Conservation (phyloP, 2,113 vertebrate genomes). For the Bubo blakistoni region DNA sequence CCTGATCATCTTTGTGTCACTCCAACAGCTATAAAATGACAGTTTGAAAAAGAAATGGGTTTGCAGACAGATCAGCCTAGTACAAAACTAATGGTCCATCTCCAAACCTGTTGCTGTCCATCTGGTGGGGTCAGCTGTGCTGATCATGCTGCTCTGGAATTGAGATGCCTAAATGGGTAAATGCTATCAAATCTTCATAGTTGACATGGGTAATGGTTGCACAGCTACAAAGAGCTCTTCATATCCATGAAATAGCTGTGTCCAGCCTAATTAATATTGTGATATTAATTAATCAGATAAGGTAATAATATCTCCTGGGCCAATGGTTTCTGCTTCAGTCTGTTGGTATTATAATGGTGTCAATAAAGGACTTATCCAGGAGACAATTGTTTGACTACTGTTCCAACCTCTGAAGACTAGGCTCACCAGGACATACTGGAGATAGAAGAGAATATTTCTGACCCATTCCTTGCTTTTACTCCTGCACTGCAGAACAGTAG, state of each 20-base stretch:
- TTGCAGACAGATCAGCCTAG: background rate
- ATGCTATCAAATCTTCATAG: background rate
- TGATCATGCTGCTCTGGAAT: background rate
- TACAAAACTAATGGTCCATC: background rate
- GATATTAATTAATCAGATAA: background rate
- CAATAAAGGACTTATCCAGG: background rate
- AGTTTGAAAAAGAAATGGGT: background rate
- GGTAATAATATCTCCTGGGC: background rate
- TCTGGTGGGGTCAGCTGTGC: background rate
- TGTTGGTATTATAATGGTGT: background rate
- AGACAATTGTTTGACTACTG: background rate
- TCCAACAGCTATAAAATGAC: background rate
- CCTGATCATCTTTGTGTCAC: too few relatives aligned
- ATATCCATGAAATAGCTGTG: background rate
- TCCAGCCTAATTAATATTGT: background rate
- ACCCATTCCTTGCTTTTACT: background rate
- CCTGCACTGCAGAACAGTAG: background rate
- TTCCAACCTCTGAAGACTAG: background rate
- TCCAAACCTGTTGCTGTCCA: background rate
- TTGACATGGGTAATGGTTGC: background rate
- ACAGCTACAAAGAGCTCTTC: background rate
- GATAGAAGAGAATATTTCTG: background rate
- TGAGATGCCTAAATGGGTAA: background rate
- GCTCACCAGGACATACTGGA: background rate
- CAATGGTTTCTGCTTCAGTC: background rate